Percentiles rank a stretch among this genome's conserved stretches.
Evolutionary conservation across 2,888 invertebrate species (phyloP).

Genomic region (Hesperia comma): DNA sequence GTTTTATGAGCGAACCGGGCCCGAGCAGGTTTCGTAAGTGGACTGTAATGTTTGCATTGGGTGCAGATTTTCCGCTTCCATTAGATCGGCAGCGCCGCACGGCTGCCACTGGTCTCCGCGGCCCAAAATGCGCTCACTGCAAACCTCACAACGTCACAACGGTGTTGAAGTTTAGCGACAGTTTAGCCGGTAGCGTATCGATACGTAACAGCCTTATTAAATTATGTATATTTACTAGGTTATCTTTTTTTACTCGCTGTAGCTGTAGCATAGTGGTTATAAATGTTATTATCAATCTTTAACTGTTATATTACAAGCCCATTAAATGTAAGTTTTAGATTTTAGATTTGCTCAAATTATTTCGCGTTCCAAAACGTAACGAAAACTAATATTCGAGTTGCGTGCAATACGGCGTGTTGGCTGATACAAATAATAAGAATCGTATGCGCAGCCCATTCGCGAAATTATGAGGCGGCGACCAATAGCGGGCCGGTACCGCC

Average conservation of each 20-base stretch:
- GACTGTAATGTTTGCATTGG: constrained; percentile 37
- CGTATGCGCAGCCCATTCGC: constrained; percentile 62
- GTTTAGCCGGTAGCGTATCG: constrained; percentile 6
- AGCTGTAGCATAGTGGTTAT: too few relatives aligned
- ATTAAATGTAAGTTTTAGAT: neutral
- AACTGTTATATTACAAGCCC: too few relatives aligned
- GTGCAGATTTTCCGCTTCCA: constrained; percentile 21
- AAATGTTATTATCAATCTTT: too few relatives aligned
- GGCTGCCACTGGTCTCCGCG: neutral
- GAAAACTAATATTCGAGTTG: too few relatives aligned
- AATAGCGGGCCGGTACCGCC: constrained; percentile 48
- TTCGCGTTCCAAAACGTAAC: too few relatives aligned
- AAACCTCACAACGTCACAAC: constrained; percentile 44
- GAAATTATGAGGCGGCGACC: constrained; percentile 57
- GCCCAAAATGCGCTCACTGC: constrained; percentile 57
- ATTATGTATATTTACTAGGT: constrained; percentile 55
- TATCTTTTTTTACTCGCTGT: too few relatives aligned
- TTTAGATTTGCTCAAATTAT: too few relatives aligned
- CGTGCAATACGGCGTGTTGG: too few relatives aligned
- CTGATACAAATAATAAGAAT: constrained; percentile 47
- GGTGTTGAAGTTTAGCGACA: constrained; percentile 52
- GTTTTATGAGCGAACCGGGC: constrained; percentile 48
- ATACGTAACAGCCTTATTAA: constrained; percentile 53
- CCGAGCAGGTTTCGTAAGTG: constrained; percentile 49
- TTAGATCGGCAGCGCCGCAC: too few relatives aligned